phyloP scores from a whole-genome alignment of 2,888 invertebrate species.

The Malacosoma neustria region DNA sequence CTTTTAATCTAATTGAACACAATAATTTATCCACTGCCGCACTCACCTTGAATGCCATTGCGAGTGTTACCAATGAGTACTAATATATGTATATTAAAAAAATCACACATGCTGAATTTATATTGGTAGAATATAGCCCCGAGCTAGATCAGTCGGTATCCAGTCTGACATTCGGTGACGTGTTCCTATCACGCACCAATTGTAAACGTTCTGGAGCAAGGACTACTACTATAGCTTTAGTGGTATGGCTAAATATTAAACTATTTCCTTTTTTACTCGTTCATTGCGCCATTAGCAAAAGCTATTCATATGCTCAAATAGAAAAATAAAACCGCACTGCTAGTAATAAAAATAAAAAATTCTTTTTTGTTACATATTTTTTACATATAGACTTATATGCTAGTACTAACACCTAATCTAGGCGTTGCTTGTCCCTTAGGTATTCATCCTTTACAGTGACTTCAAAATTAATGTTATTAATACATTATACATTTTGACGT shows the following conservation, averaged over 20 bases:
- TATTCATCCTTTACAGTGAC: too few relatives aligned
- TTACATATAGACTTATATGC: too few relatives aligned
- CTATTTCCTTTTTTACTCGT: neutral
- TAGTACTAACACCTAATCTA: too few relatives aligned
- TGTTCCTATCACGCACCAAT: neutral
- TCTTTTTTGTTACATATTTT: too few relatives aligned
- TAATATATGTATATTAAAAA: constrained; percentile 10
- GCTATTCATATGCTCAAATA: too few relatives aligned
- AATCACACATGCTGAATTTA: constrained; percentile 6
- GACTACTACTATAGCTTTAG: neutral
- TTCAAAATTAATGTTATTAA: too few relatives aligned
- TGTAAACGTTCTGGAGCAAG: neutral
- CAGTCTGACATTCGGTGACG: neutral
- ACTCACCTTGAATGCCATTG: constrained; percentile 18
- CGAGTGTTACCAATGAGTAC: constrained; percentile 9
- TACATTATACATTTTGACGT: too few relatives aligned
- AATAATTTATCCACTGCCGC: too few relatives aligned
- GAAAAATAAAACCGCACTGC: too few relatives aligned
- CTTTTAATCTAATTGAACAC: too few relatives aligned
- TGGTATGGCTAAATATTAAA: neutral
- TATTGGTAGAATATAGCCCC: constrained; percentile 9
- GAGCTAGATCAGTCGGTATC: constrained; percentile 5
- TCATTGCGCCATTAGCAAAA: neutral
- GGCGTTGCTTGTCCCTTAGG: too few relatives aligned
- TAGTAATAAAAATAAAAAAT: too few relatives aligned